Base-by-base conservation (phyloP, 2,888 invertebrate species). In the Caradrina clavipalpis region DNA sequence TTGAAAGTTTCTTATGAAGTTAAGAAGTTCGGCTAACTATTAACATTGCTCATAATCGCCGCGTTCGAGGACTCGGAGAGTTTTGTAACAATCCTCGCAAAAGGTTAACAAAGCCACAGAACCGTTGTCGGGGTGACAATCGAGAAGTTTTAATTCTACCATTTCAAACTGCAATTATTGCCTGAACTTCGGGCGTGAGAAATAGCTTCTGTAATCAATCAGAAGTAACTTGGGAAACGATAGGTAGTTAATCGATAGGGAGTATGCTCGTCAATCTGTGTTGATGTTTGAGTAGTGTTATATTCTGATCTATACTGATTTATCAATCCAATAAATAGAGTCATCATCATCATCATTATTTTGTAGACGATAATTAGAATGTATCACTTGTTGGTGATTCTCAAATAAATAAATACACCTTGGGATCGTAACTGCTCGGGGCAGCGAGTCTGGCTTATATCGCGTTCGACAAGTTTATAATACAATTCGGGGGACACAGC, bases 11-110 rank as follows among this genome's bases (percentile, higher is more conserved):
- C 64, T 68, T 51, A 63, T 66, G 56, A 74, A 83, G 76, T 83
- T 84, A 80, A 71, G 75, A 81, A 87, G 82, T 88, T 77, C 71
- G 65, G 73, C 53, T 69, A 82, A 86, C 86, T 88, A 84, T 85
- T 83, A 88, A 83, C 85, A 86, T 84, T 83, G 83, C 83, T 87
- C 82, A 86, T 89, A 90, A 89, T 90, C 77, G 83, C 78, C 82
- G 85, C 85, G 73, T 84, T 87, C 76, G 78, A 78, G 63, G 68
- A 78, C 81, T 82, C 68, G 54, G 69, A n/a, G 78, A 86, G 78
- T 81, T 86, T 78, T 67, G 78, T 78, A 85, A 82, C 81, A 86
- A 86, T 86, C 86, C 81, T 78, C 65, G 76, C 77, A 71, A 85
- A 83, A 84, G 82, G 80, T 84, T 86, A 84, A 80, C 85, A 83